Percentiles rank a stretch among this genome's conserved stretches.
Evolutionary conservation across 2,888 invertebrate species (phyloP).

Genomic region (Orthosia gracilis): DNA sequence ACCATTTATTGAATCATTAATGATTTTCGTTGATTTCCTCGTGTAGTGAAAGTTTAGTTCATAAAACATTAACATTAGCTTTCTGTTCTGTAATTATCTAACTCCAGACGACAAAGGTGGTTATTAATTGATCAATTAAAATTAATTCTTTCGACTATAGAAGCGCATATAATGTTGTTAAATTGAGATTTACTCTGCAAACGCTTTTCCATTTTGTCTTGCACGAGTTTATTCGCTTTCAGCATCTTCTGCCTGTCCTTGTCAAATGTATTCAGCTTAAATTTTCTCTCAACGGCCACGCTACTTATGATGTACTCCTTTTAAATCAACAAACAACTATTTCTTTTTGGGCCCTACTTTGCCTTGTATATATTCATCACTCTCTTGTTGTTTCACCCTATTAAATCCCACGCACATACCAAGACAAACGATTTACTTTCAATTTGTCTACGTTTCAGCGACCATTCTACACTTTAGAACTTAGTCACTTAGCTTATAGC

Average conservation of each 20-base stretch:
- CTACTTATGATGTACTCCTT: neutral
- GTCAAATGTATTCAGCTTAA: neutral
- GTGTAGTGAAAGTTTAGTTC: conserved; percentile 54
- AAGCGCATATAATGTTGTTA: neutral
- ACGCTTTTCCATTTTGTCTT: conserved; percentile 8
- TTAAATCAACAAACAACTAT: neutral
- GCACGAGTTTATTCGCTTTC: neutral
- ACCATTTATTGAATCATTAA: conserved; percentile 29
- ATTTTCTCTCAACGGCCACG: neutral
- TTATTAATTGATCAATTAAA: conserved; percentile 23
- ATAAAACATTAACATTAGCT: conserved; percentile 42
- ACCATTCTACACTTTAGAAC: neutral
- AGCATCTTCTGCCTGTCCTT: neutral
- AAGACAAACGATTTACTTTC: neutral
- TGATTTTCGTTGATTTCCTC: conserved; percentile 51
- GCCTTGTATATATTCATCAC: too few relatives aligned
- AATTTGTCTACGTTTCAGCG: neutral
- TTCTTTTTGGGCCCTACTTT: neutral
- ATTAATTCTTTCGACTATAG: neutral
- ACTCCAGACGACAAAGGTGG: conserved; percentile 24
- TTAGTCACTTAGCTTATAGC: too few relatives aligned
- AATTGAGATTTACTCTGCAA: conserved; percentile 2
- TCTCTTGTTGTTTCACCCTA: neutral
- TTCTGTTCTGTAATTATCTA: conserved; percentile 48
- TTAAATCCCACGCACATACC: neutral